Evolutionary conservation across 2,113 vertebrate genomes (phyloP), one percentile per base, ranked within the genome.

Genomic region (human (Homo sapiens)): DNA sequence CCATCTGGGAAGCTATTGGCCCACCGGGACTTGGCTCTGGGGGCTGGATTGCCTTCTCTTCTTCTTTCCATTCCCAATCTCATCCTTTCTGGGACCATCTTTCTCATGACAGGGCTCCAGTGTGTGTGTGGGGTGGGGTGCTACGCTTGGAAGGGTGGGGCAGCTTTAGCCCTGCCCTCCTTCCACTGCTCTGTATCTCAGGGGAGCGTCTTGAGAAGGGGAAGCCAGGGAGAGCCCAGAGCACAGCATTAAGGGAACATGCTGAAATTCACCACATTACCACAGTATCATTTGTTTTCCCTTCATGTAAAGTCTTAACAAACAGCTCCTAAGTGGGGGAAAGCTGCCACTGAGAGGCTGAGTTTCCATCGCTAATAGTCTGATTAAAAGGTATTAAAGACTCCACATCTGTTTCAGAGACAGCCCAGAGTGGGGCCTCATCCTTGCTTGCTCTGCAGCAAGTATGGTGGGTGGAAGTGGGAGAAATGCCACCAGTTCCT

Each of bases 331-430:
- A 89, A 96, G 90, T 78, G 66, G 84, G 72, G 50, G 52, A 73
- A 93, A 92, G 83, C 93, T 81, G 81, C 76, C 20, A 59, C 61
- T 5, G 76, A 88, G 93, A 90, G 75, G 83, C 85, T 84, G 10
- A 3, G n/a, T 66, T 90, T 27, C 90, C 70, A 55, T 1, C 8
- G 75, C 96, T 89, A 92, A 95, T 10, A 83, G 89, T 94, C 96
- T 84, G 93, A 94, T 93, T 70, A 89, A 90, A 59, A 73, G 92
- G 84, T 61, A 96, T 89, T 97, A 94, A 17, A 84, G 84, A 35
- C 11, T 32, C 95, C 84, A 55, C 32, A 18, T 57, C 50, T 90
- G 85, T 27, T 89, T 43, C 59, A 61, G n/a, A 76, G 80, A 59
- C 0, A 22, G 75, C 93, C 91, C 55, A 4, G 55, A 16, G 25